phyloP scores from a whole-genome alignment of 2,888 invertebrate genomes.

The Platycheirus albimanus region DNA sequence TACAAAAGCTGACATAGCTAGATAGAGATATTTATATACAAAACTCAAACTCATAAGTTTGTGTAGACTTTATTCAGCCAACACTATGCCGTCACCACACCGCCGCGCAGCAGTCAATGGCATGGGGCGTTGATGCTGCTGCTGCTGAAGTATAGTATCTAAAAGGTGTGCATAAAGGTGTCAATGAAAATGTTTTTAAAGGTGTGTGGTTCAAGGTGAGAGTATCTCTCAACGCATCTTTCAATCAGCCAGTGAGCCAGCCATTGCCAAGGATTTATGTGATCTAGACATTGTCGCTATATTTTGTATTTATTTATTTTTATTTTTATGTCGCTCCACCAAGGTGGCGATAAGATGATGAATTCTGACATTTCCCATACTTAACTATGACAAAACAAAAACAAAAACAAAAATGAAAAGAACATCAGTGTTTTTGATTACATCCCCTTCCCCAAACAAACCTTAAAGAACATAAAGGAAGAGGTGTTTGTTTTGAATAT shows the following conservation, averaged over 20 bases:
- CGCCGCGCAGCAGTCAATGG: neutral
- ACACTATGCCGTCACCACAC: slow-evolving; percentile 29
- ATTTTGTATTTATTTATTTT: slow-evolving; percentile 15
- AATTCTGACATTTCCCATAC: slow-evolving; percentile 48
- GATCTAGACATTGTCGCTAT: slow-evolving; percentile 55
- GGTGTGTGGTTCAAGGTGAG: slow-evolving; percentile 80
- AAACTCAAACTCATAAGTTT: slow-evolving; percentile 25
- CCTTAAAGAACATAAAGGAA: slow-evolving; percentile 7
- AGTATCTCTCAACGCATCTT: slow-evolving; percentile 77
- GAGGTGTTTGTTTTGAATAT: slow-evolving; percentile 16
- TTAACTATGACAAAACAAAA: slow-evolving; percentile 4
- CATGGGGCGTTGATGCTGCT: neutral
- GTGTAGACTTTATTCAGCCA: slow-evolving; percentile 44
- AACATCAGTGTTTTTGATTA: slow-evolving; percentile 13
- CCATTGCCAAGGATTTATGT: slow-evolving; percentile 80
- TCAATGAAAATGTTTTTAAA: slow-evolving; percentile 58
- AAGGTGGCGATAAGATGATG: slow-evolving; percentile 40
- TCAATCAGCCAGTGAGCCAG: slow-evolving; percentile 79
- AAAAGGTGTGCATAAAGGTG: slow-evolving; percentile 67
- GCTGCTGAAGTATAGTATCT: neutral
- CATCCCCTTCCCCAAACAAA: too few relatives aligned
- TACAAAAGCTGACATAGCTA: slow-evolving; percentile 34
- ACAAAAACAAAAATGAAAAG: neutral
- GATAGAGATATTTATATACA: slow-evolving; percentile 23
- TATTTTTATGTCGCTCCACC: neutral